A percentile compares a stretch with the other conserved stretches of the same genome.
Evolutionary conservation across 2,888 invertebrate species (phyloP).

Genomic region (Spilarctia lutea): DNA sequence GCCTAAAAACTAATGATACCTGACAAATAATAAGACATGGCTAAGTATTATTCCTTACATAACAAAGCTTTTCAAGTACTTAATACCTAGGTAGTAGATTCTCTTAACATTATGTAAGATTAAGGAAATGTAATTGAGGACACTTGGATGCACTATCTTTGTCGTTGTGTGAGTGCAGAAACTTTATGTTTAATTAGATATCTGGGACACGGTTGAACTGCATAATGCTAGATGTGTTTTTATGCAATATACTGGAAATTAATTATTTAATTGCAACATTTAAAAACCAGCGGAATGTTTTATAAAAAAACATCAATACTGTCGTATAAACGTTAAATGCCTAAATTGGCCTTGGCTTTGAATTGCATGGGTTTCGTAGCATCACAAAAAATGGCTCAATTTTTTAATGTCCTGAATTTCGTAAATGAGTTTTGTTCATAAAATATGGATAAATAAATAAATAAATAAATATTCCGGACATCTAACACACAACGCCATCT

Average conservation of each 20-base stretch:
- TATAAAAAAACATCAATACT: neutral
- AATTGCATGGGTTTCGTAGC: too few relatives aligned
- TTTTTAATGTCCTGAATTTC: too few relatives aligned
- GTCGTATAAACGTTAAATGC: too few relatives aligned
- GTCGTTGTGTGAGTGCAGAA: neutral
- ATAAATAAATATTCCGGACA: too few relatives aligned
- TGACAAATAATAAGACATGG: neutral
- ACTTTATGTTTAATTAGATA: conserved; percentile 6
- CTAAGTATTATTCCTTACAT: neutral
- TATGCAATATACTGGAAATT: neutral
- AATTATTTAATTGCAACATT: neutral
- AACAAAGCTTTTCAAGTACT: neutral
- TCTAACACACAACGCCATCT: too few relatives aligned
- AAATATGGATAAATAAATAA: too few relatives aligned
- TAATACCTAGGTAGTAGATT: neutral
- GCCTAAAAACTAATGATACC: neutral
- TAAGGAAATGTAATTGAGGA: conserved; percentile 17
- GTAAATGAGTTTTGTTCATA: too few relatives aligned
- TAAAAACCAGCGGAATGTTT: neutral
- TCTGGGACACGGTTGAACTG: neutral
- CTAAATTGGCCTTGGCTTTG: too few relatives aligned
- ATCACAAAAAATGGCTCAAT: too few relatives aligned
- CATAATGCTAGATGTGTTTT: neutral
- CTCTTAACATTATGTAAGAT: conserved; percentile 14
- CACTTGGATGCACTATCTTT: neutral